phyloP scores from a whole-genome alignment of 2,113 vertebrate species.

The Mirza zaza region DNA sequence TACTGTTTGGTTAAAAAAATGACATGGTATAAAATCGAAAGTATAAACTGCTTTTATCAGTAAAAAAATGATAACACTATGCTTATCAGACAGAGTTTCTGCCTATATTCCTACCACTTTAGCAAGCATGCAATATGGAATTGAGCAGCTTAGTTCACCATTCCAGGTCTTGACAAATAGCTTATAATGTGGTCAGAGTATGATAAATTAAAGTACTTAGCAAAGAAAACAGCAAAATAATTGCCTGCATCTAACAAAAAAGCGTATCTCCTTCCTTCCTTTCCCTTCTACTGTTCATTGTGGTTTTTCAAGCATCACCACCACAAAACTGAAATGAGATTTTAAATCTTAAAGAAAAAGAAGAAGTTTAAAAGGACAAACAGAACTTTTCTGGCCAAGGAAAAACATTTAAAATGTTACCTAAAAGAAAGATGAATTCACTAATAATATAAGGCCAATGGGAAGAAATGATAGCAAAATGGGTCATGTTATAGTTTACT shows the following conservation, averaged over 20 bases:
- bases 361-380: neutral
- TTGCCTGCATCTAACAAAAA: neutral
- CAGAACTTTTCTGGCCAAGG: neutral
- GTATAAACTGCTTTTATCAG: neutral
- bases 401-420: neutral
- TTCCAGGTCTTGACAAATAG: neutral
- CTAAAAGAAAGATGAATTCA: neutral
- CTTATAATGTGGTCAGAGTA: neutral
- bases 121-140: neutral
- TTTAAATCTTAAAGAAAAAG: slow-evolving; percentile 30
- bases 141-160: neutral
- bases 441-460: neutral
- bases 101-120: neutral
- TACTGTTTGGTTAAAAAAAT: neutral
- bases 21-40: neutral
- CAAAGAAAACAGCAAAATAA: neutral
- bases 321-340: neutral
- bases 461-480: neutral
- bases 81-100: neutral
- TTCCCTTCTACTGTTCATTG: neutral
- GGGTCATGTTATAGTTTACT: neutral
- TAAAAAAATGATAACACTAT: neutral
- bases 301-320: neutral
- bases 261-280: neutral
- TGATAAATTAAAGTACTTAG: neutral